These are phyloP conservation scores for Centropus bengalensis DNA, from an alignment of 2,113 vertebrate species.

Conservation along the genomic window DNA sequence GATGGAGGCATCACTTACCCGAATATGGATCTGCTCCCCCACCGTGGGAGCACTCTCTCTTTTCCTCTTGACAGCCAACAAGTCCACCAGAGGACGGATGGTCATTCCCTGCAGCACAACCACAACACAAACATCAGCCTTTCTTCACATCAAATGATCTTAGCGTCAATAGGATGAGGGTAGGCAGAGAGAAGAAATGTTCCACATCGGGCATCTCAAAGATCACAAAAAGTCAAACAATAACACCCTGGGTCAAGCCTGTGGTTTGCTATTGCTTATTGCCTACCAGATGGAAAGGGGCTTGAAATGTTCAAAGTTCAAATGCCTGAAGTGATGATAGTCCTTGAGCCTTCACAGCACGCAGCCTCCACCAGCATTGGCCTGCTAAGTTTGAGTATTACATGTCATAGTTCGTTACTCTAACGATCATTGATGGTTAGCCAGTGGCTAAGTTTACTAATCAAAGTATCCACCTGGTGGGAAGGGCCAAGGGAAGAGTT, in stretches of 20 bases:
- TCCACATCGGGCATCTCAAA: fast-evolving
- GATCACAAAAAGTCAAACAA: not conserved
- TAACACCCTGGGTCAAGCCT: not conserved
- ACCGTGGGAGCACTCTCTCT: constrained; percentile 79
- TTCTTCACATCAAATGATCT: not conserved
- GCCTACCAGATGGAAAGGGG: not conserved
- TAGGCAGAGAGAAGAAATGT: not conserved
- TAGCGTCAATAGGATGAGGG: fast-evolving
- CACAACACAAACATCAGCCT: not conserved
- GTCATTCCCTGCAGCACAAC: constrained; percentile 81
- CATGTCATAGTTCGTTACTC: not conserved
- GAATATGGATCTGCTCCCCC: constrained; percentile 85
- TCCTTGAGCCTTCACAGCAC: not conserved
- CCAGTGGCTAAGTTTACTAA: not conserved
- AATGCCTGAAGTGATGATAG: not conserved
- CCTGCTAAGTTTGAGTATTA: not conserved
- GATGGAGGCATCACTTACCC: constrained; percentile 63
- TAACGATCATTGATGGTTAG: not conserved
- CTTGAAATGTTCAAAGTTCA: not conserved
- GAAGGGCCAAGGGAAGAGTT: constrained; percentile 10
- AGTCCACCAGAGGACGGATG: constrained; percentile 82
- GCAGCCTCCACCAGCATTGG: not conserved
- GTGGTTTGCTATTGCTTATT: not conserved
- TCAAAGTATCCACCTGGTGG: constrained; percentile 10
- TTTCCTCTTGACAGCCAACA: constrained; percentile 84